Conservation (phyloP, 2,797 vertebrate genomes). For the Arrhamphus sclerolepis region DNA sequence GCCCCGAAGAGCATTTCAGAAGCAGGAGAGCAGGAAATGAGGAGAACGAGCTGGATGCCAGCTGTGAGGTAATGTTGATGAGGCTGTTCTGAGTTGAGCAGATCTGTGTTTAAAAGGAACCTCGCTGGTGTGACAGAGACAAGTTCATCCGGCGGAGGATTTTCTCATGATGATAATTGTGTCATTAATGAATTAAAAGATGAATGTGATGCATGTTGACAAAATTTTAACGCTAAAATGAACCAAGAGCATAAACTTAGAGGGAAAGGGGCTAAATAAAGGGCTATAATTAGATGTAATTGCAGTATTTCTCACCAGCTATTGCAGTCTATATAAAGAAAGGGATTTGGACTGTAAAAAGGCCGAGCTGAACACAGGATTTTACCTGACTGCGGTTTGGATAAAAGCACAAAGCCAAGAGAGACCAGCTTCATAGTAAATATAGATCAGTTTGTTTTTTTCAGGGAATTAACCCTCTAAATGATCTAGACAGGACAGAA, state of each 20-base stretch:
- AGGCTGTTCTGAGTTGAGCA: slow-evolving; percentile 44
- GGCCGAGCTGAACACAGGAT: slow-evolving; percentile 22
- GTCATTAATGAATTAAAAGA: neutral
- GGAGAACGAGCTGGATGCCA: slow-evolving; percentile 46
- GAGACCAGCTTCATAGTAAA: neutral
- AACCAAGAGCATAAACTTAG: neutral
- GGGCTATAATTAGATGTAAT: slow-evolving; percentile 40
- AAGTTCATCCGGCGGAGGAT: neutral
- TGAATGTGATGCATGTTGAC: neutral
- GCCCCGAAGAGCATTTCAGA: slow-evolving; percentile 9
- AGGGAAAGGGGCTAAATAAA: slow-evolving; percentile 14
- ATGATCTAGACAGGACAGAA: neutral
- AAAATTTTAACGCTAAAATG: neutral
- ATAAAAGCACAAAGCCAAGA: slow-evolving; percentile 1
- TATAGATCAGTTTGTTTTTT: slow-evolving; percentile 31
- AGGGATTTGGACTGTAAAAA: slow-evolving; percentile 29
- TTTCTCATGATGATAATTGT: too few relatives aligned
- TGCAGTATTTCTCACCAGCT: slow-evolving; percentile 19
- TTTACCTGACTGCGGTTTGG: slow-evolving; percentile 23
- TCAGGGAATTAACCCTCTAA: slow-evolving; percentile 3
- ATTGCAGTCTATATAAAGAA: slow-evolving; percentile 27
- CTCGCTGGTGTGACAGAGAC: slow-evolving; percentile 5
- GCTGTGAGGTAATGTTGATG: slow-evolving; percentile 61
- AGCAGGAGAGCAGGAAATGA: slow-evolving; percentile 42
- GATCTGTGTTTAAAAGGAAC: slow-evolving; percentile 33